Conservation (phyloP, 2,113 vertebrate species). For the Grallaria varia region DNA sequence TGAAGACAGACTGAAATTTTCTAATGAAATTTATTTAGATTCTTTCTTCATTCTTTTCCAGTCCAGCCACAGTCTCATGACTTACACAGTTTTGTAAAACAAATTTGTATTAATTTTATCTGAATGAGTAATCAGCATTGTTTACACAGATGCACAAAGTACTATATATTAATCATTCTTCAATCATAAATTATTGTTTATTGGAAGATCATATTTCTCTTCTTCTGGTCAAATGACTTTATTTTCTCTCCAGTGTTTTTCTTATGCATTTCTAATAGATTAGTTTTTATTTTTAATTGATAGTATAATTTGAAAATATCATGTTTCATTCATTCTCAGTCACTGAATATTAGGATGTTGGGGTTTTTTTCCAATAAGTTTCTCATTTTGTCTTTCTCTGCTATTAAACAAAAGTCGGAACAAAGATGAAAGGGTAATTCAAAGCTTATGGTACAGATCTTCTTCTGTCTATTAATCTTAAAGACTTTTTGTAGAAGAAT, state of each 20-base stretch:
- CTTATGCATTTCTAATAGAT: not conserved
- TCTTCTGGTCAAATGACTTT: not conserved
- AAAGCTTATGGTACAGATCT: not conserved
- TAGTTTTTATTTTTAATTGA: not conserved
- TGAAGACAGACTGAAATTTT: not conserved
- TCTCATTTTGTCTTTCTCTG: not conserved
- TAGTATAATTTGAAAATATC: not conserved
- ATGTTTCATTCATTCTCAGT: not conserved
- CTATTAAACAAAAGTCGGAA: not conserved
- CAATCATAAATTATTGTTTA: not conserved
- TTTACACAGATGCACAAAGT: not conserved
- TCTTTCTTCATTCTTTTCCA: not conserved
- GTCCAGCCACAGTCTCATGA: not conserved
- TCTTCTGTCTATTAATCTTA: not conserved
- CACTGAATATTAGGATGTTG: not conserved
- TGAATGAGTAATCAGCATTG: not conserved
- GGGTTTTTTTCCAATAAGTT: not conserved
- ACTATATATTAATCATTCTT: not conserved
- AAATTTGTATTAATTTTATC: not conserved
- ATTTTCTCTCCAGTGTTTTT: not conserved
- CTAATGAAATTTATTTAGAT: not conserved
- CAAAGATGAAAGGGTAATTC: not conserved
- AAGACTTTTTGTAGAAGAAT: not conserved
- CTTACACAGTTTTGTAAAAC: not conserved
- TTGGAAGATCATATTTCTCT: not conserved